These are phyloP conservation scores for Drosophila mimica DNA, from an alignment of 2,888 invertebrate species.

Conservation along the genomic window DNA sequence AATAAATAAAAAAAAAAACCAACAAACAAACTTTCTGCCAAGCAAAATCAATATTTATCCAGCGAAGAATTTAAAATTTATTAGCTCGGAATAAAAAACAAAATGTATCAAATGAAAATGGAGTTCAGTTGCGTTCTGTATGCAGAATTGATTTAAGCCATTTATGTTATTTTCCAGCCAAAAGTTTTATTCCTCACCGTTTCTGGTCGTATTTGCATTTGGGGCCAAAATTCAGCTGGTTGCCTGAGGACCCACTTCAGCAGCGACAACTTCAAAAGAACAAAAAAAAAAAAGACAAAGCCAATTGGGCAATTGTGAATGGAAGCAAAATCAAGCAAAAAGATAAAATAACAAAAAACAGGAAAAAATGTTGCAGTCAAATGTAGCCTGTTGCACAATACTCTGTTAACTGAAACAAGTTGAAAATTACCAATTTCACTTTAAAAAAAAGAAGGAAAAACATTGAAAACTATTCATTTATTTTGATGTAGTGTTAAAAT, in stretches of 20 bases:
- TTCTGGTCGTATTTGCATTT: slow-evolving; percentile 60
- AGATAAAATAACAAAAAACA: not conserved
- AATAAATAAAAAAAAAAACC: slow-evolving; percentile 7
- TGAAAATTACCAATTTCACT: not conserved
- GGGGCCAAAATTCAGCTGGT: slow-evolving; percentile 14
- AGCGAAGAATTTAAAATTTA: slow-evolving; percentile 57
- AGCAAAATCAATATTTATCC: slow-evolving; percentile 75
- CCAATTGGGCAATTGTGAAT: slow-evolving; percentile 40
- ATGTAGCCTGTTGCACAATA: not conserved
- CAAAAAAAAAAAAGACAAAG: slow-evolving; percentile 52
- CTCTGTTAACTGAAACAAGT: not conserved
- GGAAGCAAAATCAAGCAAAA: slow-evolving; percentile 1
- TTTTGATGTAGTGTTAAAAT: not conserved
- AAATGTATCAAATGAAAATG: slow-evolving; percentile 29
- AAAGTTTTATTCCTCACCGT: slow-evolving; percentile 24
- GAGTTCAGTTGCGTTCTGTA: slow-evolving; percentile 36
- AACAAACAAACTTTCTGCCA: slow-evolving; percentile 53
- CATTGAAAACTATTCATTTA: not conserved
- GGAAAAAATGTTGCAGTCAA: slow-evolving; percentile 19
- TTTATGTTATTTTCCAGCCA: slow-evolving; percentile 54
- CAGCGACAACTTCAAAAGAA: slow-evolving; percentile 69
- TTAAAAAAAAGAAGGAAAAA: too few relatives aligned
- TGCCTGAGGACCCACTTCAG: slow-evolving; percentile 42
- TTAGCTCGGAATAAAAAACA: slow-evolving; percentile 11
- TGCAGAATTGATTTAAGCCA: slow-evolving; percentile 69